Evolutionary conservation across 2,797 vertebrate genomes (phyloP).

Genomic region (Ctenochaetus hawaiiensis): DNA sequence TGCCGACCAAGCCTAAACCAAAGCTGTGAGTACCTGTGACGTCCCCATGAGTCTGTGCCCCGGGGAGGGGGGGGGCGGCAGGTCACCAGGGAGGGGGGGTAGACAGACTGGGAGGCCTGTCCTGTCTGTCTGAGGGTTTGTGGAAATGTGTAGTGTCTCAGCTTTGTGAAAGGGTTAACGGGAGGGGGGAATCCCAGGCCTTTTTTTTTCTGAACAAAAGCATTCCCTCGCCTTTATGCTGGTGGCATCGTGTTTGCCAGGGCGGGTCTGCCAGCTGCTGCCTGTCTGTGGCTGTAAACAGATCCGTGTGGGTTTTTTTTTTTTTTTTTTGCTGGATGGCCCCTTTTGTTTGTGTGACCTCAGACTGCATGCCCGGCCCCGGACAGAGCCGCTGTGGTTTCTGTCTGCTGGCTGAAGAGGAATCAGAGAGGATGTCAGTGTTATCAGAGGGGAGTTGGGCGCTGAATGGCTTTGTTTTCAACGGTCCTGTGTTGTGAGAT

Average conservation of each 20-base stretch:
- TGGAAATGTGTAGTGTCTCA: conserved; percentile 53
- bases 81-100: conserved; percentile 10
- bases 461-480: conserved; percentile 55
- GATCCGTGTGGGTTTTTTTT: conserved; percentile 57
- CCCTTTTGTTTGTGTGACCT: conserved; percentile 70
- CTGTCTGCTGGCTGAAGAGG: conserved; percentile 50
- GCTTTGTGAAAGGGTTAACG: conserved; percentile 61
- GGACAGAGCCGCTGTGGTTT: conserved; percentile 42
- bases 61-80: conserved; percentile 17
- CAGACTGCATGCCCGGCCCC: conserved; percentile 55
- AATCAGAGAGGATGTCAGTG: conserved; percentile 61
- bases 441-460: conserved; percentile 39
- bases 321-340: conserved; percentile 66
- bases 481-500: conserved; percentile 33
- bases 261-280: conserved; percentile 55
- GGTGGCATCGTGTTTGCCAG: conserved; percentile 68
- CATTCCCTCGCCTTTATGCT: conserved; percentile 69
- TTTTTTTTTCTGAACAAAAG: conserved; percentile 64
- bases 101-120: conserved; percentile 11
- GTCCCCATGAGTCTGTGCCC: conserved; percentile 42
- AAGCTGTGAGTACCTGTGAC: conserved; percentile 93
- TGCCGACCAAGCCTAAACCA: conserved; percentile 96
- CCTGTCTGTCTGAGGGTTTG: conserved; percentile 29
- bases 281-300: conserved; percentile 69
- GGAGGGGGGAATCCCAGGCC: conserved; percentile 56